These are phyloP conservation scores for Bergia puertoricense DNA, from an alignment of 92 coral and sea anemone genomes.

Conservation along the genomic window DNA sequence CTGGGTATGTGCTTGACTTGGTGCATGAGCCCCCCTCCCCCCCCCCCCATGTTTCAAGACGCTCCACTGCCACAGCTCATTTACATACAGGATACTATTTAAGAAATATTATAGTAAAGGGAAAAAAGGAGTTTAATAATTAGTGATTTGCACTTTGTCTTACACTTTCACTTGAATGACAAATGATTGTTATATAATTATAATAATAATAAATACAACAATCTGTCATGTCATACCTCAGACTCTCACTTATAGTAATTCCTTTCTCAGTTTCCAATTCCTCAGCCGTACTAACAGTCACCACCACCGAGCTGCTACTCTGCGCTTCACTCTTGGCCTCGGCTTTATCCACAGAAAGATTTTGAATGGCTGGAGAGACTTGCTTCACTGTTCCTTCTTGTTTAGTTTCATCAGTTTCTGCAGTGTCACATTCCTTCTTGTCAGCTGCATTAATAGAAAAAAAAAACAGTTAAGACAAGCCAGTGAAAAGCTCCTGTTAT, in stretches of 20 bases:
- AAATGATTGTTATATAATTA: background rate
- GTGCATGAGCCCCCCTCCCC: too few species aligned
- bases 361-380: background rate
- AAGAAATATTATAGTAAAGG: background rate
- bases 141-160: too few species aligned
- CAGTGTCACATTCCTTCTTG: slow-evolving; percentile 3
- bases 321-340: slow-evolving; percentile 14
- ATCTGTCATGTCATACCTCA: slow-evolving; percentile 64
- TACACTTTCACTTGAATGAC: too few species aligned
- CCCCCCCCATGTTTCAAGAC: too few species aligned
- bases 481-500: too few species aligned
- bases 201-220: background rate
- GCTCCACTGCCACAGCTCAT: too few species aligned
- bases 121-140: too few species aligned
- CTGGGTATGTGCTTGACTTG: too few species aligned
- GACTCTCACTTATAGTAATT: slow-evolving; percentile 85
- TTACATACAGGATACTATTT: too few species aligned
- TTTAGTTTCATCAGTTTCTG: background rate
- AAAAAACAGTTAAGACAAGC: background rate
- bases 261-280: slow-evolving; percentile 50
- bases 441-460: background rate
- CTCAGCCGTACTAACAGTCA: slow-evolving; percentile 70
- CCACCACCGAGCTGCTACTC: slow-evolving; percentile 63
- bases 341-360: background rate
- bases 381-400: slow-evolving; percentile 8